These are phyloP conservation scores for Choloepus didactylus DNA, from an alignment of 2,797 vertebrate genomes.

Conservation along the genomic window DNA sequence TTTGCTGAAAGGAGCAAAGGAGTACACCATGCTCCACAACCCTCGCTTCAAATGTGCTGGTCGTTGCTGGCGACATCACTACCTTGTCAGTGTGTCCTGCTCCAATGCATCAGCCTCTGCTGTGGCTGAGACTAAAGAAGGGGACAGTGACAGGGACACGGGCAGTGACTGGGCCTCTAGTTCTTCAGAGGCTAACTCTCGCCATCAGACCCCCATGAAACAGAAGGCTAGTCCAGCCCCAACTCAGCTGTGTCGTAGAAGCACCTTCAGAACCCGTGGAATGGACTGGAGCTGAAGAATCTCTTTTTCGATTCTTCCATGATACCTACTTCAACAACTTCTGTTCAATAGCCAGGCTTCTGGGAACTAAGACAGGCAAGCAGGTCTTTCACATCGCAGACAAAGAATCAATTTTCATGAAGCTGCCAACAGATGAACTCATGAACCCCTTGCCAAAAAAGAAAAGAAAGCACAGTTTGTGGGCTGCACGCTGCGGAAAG, in stretches of 20 bases:
- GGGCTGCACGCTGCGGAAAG: slow-evolving; percentile 99
- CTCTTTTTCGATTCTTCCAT: slow-evolving; percentile 97
- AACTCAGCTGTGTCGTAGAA: slow-evolving; percentile 89
- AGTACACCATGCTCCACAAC: slow-evolving; percentile 96
- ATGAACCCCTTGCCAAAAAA: slow-evolving; percentile 97
- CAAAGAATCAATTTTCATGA: slow-evolving; percentile 95
- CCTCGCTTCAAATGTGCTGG: slow-evolving; percentile 93
- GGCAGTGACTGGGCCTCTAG: slow-evolving; percentile 93
- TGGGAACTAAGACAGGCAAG: slow-evolving; percentile 97
- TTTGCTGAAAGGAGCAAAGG: slow-evolving; percentile 98
- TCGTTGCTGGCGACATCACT: slow-evolving; percentile 91
- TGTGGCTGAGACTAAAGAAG: slow-evolving; percentile 92
- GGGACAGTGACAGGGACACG: slow-evolving; percentile 96
- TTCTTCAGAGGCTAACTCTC: slow-evolving; percentile 96
- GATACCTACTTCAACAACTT: slow-evolving; percentile 99
- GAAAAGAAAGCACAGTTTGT: slow-evolving; percentile 98
- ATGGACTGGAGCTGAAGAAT: slow-evolving; percentile 97
- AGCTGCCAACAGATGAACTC: slow-evolving; percentile 94
- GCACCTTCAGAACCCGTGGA: slow-evolving; percentile 91
- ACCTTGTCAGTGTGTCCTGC: slow-evolving; percentile 89
- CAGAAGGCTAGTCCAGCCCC: slow-evolving; percentile 91
- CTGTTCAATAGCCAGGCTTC: slow-evolving; percentile 97
- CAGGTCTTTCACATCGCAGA: slow-evolving; percentile 90
- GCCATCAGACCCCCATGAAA: slow-evolving; percentile 97
- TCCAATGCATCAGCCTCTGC: slow-evolving; percentile 89